Conservation (phyloP, 1,140 invertebrate genomes). For the Diprion similis region DNA sequence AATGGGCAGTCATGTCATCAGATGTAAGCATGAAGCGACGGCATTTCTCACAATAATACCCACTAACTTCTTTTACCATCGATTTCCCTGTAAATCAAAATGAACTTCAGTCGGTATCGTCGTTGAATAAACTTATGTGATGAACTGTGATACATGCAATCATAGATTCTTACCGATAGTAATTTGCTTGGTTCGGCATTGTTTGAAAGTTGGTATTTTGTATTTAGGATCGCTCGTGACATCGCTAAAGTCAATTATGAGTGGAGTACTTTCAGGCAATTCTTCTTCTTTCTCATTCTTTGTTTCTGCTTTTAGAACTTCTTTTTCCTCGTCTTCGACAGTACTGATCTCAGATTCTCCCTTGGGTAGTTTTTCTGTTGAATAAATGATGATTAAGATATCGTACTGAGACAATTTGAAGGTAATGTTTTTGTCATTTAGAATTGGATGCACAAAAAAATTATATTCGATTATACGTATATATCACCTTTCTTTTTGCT, state of each 20-base stretch:
- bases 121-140: background rate
- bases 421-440: conserved; percentile 12
- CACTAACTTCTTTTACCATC: conserved; percentile 54
- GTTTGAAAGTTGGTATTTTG: conserved; percentile 55
- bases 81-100: conserved; percentile 45
- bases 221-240: conserved; percentile 46
- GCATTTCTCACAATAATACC: conserved; percentile 58
- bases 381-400: conserved; percentile 4
- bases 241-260: conserved; percentile 51
- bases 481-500: conserved; percentile 52
- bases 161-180: conserved; percentile 36
- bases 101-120: background rate
- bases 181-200: conserved; percentile 55
- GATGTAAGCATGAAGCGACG: conserved; percentile 55
- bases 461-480: background rate
- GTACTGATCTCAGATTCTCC: conserved; percentile 58
- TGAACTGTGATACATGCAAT: background rate
- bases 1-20: conserved; percentile 56
- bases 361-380: conserved; percentile 56
- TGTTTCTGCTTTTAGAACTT: conserved; percentile 40
- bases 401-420: background rate
- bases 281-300: conserved; percentile 56
- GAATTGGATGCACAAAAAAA: background rate
- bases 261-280: conserved; percentile 41
- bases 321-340: conserved; percentile 58